Evolutionary conservation across 2,113 vertebrate genomes (phyloP).

Genomic region (Cochlearius cochlearius): DNA sequence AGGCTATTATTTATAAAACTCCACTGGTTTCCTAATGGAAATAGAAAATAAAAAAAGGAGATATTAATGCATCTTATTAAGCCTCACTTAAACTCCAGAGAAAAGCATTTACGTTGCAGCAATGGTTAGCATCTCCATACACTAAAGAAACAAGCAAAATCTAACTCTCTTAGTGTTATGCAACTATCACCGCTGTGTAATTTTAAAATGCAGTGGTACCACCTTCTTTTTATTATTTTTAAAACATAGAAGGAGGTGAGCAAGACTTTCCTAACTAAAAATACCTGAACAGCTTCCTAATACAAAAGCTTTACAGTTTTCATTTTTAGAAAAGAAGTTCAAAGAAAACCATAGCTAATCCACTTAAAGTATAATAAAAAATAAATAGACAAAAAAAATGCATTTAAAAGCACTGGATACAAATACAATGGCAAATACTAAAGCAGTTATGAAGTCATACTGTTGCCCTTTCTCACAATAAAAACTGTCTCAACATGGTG

Average conservation of each 20-base stretch:
- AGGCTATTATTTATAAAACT: constrained; percentile 99
- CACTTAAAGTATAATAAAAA: neutral
- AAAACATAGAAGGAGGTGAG: neutral
- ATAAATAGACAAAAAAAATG: neutral
- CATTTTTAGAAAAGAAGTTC: neutral
- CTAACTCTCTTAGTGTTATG: neutral
- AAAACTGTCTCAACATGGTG: neutral
- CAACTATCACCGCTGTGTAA: neutral
- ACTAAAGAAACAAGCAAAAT: neutral
- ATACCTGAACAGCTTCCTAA: neutral
- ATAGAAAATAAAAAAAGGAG: neutral
- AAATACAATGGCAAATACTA: neutral
- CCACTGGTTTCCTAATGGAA: constrained; percentile 90
- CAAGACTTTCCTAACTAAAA: neutral
- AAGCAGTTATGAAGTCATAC: neutral
- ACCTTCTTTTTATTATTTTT: neutral
- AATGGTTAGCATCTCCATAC: neutral
- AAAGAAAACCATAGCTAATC: neutral
- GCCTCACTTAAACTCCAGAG: neutral
- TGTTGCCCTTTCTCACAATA: neutral
- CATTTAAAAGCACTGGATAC: neutral
- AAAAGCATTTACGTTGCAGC: neutral
- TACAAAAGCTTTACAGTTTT: neutral
- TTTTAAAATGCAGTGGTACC: neutral
- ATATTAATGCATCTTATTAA: neutral